Conservation (phyloP, 1,140 invertebrate species). For the Diachasma alloeum region DNA sequence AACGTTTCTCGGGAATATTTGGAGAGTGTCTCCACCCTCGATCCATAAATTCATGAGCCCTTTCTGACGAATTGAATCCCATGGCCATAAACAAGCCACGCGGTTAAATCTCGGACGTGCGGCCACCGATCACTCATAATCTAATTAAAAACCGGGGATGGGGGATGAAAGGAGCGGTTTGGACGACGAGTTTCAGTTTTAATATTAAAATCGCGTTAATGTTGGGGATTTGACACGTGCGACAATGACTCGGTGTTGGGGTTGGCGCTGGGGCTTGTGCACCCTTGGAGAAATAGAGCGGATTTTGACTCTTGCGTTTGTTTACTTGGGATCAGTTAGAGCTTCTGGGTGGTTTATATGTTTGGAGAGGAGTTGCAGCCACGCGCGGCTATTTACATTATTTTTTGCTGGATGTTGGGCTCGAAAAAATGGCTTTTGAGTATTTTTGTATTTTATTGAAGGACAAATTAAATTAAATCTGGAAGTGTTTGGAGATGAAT, state of each 20-base stretch:
- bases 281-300: slow-evolving; percentile 1
- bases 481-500: no score
- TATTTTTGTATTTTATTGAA: no score
- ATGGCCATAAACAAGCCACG: neutral
- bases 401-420: neutral
- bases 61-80: neutral
- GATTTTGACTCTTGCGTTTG: slow-evolving; percentile 8
- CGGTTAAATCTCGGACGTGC: neutral
- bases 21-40: neutral
- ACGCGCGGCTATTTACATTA: slow-evolving; percentile 5
- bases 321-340: slow-evolving; percentile 15
- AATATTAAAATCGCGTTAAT: slow-evolving; percentile 24
- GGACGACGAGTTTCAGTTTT: slow-evolving; percentile 15
- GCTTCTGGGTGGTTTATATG: neutral
- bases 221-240: slow-evolving; percentile 23
- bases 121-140: slow-evolving; percentile 47
- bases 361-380: slow-evolving; percentile 15
- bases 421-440: no score
- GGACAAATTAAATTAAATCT: no score
- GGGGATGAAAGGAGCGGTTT: slow-evolving; percentile 17
- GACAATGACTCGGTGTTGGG: neutral
- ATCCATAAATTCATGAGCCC: neutral
- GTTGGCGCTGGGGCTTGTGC: neutral
- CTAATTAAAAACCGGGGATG: slow-evolving; percentile 46
- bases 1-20: neutral